Evolutionary conservation across 2,113 vertebrate species (phyloP).

Genomic region (Callospermophilus lateralis): DNA sequence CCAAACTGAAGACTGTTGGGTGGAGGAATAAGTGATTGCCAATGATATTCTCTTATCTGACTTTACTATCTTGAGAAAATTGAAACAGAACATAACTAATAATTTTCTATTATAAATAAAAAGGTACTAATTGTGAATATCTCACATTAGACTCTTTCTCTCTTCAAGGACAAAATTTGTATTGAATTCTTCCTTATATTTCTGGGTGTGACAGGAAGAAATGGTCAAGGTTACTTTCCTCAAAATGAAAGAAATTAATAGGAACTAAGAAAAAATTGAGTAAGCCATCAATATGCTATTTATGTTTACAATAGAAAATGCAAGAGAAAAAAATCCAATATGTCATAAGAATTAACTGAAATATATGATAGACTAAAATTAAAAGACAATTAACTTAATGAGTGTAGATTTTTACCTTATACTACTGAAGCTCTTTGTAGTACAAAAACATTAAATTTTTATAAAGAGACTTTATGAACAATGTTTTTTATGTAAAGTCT

Average conservation of each 20-base stretch:
- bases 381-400: background rate
- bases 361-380: background rate
- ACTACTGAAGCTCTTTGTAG: accelerated
- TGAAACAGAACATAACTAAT: background rate
- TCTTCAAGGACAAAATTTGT: background rate
- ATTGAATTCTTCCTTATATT: background rate
- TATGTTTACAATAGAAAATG: background rate
- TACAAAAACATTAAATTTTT: background rate
- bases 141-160: background rate
- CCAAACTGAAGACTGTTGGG: background rate
- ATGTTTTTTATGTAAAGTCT: background rate
- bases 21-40: background rate
- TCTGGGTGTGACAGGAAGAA: background rate
- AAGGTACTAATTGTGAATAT: background rate
- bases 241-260: background rate
- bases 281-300: background rate
- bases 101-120: background rate
- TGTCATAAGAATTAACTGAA: background rate
- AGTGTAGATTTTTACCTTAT: background rate
- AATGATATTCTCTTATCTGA: background rate
- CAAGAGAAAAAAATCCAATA: background rate
- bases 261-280: background rate
- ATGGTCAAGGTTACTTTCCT: background rate
- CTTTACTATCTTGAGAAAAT: background rate
- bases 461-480: accelerated